phyloP scores from a whole-genome alignment of 2,888 invertebrate genomes.

The Eupithecia tripunctaria region DNA sequence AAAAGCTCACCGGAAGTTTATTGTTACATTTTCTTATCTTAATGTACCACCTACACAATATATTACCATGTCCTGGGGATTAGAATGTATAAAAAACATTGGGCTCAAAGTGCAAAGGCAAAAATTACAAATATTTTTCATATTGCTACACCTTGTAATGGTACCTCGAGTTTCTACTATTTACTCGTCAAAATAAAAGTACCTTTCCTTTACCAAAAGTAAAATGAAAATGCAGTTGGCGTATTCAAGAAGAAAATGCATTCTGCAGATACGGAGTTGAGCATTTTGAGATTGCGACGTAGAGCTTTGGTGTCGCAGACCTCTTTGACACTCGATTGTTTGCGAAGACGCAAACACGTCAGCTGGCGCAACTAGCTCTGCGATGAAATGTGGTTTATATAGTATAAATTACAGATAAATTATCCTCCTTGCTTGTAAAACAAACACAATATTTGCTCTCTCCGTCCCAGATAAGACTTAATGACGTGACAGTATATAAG shows the following conservation, averaged over 20 bases:
- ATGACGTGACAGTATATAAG: no score
- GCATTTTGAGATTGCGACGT: constrained; percentile 38
- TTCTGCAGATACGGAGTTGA: constrained; percentile 30
- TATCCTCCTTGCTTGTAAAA: not conserved
- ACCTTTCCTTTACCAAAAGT: not conserved
- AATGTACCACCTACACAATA: not conserved
- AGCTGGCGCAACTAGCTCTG: constrained; percentile 58
- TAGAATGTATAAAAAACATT: constrained; percentile 13
- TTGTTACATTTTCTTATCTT: constrained; percentile 16
- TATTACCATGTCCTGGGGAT: not conserved
- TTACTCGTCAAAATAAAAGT: not conserved
- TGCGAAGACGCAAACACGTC: constrained; percentile 54
- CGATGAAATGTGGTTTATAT: constrained; percentile 42
- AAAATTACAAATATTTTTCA: not conserved
- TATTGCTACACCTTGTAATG: not conserved
- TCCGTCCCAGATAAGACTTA: no score
- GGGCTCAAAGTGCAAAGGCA: not conserved
- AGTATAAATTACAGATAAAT: constrained; percentile 4
- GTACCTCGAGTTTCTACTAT: not conserved
- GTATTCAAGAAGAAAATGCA: constrained; percentile 25
- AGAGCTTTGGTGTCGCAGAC: constrained; percentile 39
- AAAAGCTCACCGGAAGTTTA: not conserved
- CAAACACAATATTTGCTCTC: no score
- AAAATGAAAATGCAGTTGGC: constrained; percentile 26
- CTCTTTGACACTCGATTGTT: constrained; percentile 52